Percentiles rank a stretch among this genome's conserved stretches.
phyloP scores from a whole-genome alignment of 2,113 vertebrate species.

The Oreochromis tanganicae region DNA sequence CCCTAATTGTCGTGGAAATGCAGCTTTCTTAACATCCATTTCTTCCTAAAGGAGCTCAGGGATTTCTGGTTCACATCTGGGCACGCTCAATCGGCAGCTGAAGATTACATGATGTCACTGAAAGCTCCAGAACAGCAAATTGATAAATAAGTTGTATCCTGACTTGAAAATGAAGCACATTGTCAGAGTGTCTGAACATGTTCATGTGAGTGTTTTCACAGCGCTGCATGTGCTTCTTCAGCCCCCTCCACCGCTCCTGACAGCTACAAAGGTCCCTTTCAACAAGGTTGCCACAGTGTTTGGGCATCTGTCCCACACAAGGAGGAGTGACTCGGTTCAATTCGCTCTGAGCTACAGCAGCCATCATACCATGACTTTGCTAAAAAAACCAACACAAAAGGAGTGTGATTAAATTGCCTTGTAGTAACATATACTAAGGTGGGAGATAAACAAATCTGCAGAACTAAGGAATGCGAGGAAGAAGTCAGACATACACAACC shows the following conservation, averaged over 20 bases:
- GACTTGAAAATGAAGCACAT: background rate
- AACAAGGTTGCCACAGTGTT: background rate
- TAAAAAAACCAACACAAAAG: background rate
- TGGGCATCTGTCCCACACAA: background rate
- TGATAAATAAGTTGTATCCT: background rate
- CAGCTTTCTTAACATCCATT: background rate
- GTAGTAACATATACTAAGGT: background rate
- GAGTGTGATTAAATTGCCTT: background rate
- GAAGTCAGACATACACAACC: background rate
- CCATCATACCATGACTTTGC: background rate
- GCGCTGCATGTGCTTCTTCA: background rate
- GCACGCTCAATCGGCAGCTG: background rate
- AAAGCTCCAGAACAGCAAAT: background rate
- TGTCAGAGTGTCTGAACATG: background rate
- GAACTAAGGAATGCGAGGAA: background rate
- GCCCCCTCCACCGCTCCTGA: background rate
- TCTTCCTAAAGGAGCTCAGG: background rate
- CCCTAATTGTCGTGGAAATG: background rate
- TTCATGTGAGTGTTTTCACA: background rate
- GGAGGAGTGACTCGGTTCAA: background rate
- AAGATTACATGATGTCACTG: background rate
- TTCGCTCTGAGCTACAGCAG: background rate
- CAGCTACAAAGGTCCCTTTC: conserved; percentile 11
- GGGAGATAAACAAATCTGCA: background rate
- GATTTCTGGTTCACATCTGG: background rate